Conservation (phyloP, 2,797 vertebrate species). For the Xenopus petersii region DNA sequence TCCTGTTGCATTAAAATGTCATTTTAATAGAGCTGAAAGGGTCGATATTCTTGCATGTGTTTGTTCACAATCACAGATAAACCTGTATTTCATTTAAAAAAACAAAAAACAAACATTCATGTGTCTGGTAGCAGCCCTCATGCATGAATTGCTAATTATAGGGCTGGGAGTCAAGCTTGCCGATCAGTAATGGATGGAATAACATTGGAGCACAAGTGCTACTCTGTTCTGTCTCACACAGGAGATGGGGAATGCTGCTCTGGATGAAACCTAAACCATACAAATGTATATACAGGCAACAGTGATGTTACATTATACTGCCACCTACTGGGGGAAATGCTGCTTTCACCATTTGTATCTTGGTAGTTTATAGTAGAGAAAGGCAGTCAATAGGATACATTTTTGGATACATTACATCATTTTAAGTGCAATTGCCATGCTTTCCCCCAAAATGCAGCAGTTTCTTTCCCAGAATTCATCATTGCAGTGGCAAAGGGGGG, state of each 20-base stretch:
- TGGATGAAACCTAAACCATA: background rate
- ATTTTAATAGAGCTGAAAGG: too few species aligned
- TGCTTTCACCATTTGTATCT: constrained; percentile 1
- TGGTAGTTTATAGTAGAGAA: too few species aligned
- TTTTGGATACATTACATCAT: too few species aligned
- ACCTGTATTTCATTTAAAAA: background rate
- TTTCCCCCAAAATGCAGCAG: too few species aligned
- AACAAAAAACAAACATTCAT: background rate
- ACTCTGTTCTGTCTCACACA: constrained; percentile 25
- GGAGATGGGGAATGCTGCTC: constrained; percentile 1
- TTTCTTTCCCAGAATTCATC: too few species aligned
- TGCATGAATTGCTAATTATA: constrained; percentile 37
- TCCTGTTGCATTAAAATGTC: too few species aligned
- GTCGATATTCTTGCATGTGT: background rate
- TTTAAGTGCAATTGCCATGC: too few species aligned
- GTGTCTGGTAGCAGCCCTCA: constrained; percentile 14
- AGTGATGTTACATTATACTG: constrained; percentile 33
- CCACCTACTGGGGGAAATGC: constrained; percentile 27
- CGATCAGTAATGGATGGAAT: constrained; percentile 34
- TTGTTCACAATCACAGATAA: constrained; percentile 3
- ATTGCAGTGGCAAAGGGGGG: too few species aligned
- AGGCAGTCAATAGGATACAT: too few species aligned
- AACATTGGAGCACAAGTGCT: constrained; percentile 23
- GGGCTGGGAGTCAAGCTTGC: constrained; percentile 20
- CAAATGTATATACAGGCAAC: too few species aligned